These are phyloP conservation scores for Periparus ater DNA, from an alignment of 2,797 vertebrate genomes.

Conservation along the genomic window DNA sequence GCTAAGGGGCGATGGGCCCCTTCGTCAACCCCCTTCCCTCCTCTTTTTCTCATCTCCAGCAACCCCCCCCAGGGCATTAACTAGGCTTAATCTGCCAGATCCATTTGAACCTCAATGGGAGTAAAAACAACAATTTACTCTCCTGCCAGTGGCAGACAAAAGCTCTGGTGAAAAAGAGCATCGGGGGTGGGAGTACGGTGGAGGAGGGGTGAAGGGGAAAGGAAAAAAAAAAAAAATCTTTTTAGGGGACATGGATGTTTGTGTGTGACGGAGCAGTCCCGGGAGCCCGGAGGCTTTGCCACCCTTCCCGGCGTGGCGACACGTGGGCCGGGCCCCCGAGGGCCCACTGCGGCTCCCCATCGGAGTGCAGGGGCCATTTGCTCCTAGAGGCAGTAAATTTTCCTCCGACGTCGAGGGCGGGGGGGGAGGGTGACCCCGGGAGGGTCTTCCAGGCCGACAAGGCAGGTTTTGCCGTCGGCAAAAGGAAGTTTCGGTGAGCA, in stretches of 20 bases:
- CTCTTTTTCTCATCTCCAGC: neutral
- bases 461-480: neutral
- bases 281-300: neutral
- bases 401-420: neutral
- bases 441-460: neutral
- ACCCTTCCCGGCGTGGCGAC: neutral
- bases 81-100: constrained; percentile 73
- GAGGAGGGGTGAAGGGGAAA: neutral
- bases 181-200: neutral
- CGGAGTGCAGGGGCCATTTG: neutral
- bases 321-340: neutral
- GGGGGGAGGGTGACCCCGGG: neutral
- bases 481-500: neutral
- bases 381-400: constrained; percentile 13
- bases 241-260: neutral
- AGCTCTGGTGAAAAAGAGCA: constrained; percentile 23
- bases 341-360: neutral
- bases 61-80: constrained; percentile 63
- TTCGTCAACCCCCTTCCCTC: neutral
- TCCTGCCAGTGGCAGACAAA: constrained; percentile 13
- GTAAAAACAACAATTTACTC: constrained; percentile 80
- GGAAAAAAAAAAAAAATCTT: neutral
- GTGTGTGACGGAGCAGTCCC: neutral
- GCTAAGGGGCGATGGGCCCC: neutral
- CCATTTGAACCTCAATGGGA: constrained; percentile 78